phyloP scores from a whole-genome alignment of 2,888 invertebrate genomes.

The Ochropleura leucogaster region DNA sequence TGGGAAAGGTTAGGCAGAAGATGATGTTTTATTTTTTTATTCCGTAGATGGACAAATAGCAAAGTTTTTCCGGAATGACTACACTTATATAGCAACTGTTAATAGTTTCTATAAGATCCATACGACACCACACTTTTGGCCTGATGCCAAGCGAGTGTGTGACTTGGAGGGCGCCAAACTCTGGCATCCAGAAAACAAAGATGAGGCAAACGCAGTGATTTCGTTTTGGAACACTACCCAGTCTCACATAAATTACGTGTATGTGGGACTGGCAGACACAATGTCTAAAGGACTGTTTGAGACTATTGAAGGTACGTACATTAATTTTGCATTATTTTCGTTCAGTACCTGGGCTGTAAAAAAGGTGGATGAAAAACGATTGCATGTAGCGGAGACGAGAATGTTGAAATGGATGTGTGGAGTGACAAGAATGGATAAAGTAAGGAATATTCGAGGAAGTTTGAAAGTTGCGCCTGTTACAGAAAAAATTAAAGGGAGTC shows the following conservation, averaged over 20 bases:
- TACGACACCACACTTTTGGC: not conserved
- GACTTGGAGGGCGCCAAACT: conserved; percentile 20
- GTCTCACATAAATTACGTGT: not conserved
- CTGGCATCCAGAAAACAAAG: conserved; percentile 7
- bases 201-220: conserved; percentile 10
- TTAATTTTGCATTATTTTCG: not conserved
- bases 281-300: conserved; percentile 76
- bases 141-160: conserved; percentile 12
- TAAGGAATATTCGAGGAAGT: too few species aligned
- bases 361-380: too few species aligned
- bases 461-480: too few species aligned
- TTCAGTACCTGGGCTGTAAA: too few species aligned
- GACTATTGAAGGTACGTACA: conserved; percentile 71
- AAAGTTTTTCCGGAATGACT: conserved; percentile 10
- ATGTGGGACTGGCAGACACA: conserved; percentile 40
- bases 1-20: not conserved
- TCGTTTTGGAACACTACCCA: conserved; percentile 5
- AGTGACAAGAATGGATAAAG: too few species aligned
- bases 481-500: too few species aligned
- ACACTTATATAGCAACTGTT: not conserved
- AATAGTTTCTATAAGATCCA: conserved; percentile 16
- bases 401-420: too few species aligned
- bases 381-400: too few species aligned
- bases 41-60: conserved; percentile 6
- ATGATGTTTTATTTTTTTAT: not conserved